These are phyloP conservation scores for Camponotus floridanus DNA, from an alignment of 1,140 invertebrate genomes.

Conservation along the genomic window DNA sequence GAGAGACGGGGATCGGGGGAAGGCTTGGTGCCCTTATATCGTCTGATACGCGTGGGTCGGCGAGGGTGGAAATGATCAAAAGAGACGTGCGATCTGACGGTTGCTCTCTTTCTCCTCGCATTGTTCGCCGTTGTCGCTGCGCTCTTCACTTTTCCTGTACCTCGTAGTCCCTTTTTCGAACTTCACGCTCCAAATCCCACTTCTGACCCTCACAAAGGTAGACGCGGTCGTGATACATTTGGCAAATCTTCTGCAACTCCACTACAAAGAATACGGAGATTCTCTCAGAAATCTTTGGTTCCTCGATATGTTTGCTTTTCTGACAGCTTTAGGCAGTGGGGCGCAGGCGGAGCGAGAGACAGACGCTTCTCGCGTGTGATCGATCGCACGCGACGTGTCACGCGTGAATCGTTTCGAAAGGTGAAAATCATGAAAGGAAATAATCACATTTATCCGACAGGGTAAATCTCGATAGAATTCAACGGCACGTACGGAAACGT, in stretches of 20 bases:
- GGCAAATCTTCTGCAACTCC: conserved; percentile 94
- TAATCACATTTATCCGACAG: neutral
- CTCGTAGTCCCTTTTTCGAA: conserved; percentile 99
- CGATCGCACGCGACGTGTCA: neutral
- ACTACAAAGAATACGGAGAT: conserved; percentile 89
- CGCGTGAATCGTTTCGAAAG: neutral
- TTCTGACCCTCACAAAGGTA: conserved; percentile 99
- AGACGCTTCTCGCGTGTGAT: conserved; percentile 42
- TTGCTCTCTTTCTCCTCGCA: conserved; percentile 69
- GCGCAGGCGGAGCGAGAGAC: conserved; percentile 59
- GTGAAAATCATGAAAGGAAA: neutral
- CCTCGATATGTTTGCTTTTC: conserved; percentile 61
- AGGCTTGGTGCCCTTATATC: conserved; percentile 41
- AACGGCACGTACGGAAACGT: neutral
- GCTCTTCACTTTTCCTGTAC: conserved; percentile 87
- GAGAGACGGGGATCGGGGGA: conserved; percentile 64
- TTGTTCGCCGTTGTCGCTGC: conserved; percentile 61
- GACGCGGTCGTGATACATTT: conserved; percentile 98
- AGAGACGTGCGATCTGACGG: conserved; percentile 59
- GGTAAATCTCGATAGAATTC: neutral
- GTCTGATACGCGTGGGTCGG: conserved; percentile 9
- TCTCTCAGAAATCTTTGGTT: conserved; percentile 80
- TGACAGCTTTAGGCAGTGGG: conserved; percentile 61
- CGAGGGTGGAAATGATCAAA: conserved; percentile 43
- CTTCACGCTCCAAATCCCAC: conserved; percentile 99